phyloP scores from a whole-genome alignment of 2,113 vertebrate genomes.

The Clarias magur region DNA sequence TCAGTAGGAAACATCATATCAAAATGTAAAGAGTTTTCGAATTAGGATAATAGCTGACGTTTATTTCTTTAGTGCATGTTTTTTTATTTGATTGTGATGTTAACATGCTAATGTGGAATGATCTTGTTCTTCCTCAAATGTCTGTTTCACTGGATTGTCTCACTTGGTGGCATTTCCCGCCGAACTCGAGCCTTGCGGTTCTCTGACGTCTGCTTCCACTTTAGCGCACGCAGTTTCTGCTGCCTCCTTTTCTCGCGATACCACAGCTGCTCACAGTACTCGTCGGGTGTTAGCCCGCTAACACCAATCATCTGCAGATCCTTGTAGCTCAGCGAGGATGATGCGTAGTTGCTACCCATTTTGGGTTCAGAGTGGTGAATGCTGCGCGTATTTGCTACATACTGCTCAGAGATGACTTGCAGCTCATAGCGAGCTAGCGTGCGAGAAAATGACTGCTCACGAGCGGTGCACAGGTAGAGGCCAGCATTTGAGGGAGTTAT shows the following conservation, averaged over 20 bases:
- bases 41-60: background rate
- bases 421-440: constrained; percentile 72
- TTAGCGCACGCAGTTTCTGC: constrained; percentile 74
- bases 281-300: constrained; percentile 68
- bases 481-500: constrained; percentile 68
- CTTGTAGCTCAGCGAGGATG: constrained; percentile 65
- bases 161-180: constrained; percentile 67
- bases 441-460: constrained; percentile 73
- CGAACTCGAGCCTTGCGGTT: constrained; percentile 75
- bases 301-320: constrained; percentile 68
- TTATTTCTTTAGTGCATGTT: background rate
- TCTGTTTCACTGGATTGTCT: constrained; percentile 44
- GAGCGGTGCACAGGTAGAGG: constrained; percentile 73
- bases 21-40: background rate
- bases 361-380: constrained; percentile 29
- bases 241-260: constrained; percentile 77
- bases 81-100: background rate
- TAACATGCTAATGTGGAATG: background rate
- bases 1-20: background rate
- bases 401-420: constrained; percentile 69
- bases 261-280: constrained; percentile 80
- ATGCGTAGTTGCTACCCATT: constrained; percentile 30
- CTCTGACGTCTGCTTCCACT: constrained; percentile 75
- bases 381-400: constrained; percentile 35
- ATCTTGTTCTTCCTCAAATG: constrained; percentile 18